Base-by-base conservation (phyloP, 2,888 invertebrate genomes). In the Tanytarsus gracilentus region DNA sequence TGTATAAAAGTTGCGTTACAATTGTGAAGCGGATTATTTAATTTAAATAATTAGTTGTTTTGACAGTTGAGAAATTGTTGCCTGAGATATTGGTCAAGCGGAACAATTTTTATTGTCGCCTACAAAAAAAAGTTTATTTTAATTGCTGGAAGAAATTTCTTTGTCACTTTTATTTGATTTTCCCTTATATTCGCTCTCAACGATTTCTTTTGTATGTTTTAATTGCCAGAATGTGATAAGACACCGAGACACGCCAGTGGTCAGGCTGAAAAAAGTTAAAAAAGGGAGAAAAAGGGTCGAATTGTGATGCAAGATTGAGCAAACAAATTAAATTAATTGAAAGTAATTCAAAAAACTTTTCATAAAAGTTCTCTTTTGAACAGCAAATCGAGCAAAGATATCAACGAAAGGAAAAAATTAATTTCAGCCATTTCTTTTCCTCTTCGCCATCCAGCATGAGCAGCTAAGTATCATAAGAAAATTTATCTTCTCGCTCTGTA, bases 251-350 rank as follows among this genome's bases (percentile, higher is more conserved):
- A 44, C 9, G 40, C n/a, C n/a, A 44, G 40, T 33, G 9, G 40
- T 23, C 23, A 44, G 1, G 21, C n/a, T n/a, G n/a, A n/a, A n/a
- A n/a, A n/a, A n/a, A n/a, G n/a, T n/a, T n/a, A n/a, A n/a, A 44
- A 44, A 44, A 44, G 18, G 18, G 44, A 23, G 44, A 23, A 11
- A 18, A 44, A 23, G 11, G 21, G 9, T 21, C 16, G 44, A 44
- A 23, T 18, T 3, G 11, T 9, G 23, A 18, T 21, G 44, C 44
- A 23, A 44, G 44, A 44, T 44, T 44, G 44, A 44, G 44, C 44
- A 58, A 58, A 48, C 58, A 48, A 58, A 58, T 58, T 58, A 58
- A 58, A 58, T 58, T 48, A 58, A 56, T 56, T 56, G 55, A 56
- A 56, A 56, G 26, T 39, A 56, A 58, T 58, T 58, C 7, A 29